These are phyloP conservation scores for Rhegmatorhina hoffmannsi DNA, from an alignment of 2,113 vertebrate species.

Conservation along the genomic window DNA sequence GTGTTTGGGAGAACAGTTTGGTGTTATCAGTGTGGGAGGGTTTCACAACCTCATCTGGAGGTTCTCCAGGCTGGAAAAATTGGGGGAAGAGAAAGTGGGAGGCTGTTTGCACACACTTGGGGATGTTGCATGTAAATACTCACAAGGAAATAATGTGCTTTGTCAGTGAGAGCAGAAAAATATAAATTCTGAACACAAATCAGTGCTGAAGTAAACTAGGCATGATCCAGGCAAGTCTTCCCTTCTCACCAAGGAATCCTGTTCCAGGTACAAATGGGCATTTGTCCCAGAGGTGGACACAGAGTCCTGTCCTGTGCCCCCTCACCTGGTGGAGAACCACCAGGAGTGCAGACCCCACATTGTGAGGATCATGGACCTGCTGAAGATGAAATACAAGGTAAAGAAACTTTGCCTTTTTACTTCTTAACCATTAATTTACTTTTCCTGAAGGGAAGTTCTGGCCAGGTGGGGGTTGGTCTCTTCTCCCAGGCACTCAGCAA, in stretches of 20 bases:
- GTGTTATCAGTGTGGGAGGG: background rate
- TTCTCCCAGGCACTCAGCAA: too few species aligned
- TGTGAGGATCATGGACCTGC: slow-evolving; percentile 83
- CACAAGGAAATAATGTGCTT: background rate
- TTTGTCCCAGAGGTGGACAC: slow-evolving; percentile 96
- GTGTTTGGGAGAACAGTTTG: background rate
- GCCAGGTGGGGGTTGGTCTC: too few species aligned
- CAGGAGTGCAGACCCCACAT: slow-evolving; percentile 89
- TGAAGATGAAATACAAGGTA: slow-evolving; percentile 86
- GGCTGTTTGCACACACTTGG: background rate
- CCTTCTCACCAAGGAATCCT: background rate
- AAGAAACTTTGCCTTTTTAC: background rate
- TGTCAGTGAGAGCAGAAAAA: background rate
- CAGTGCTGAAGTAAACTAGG: background rate
- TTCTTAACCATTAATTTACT: background rate
- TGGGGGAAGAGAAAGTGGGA: background rate
- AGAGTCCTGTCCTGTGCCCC: slow-evolving; percentile 74
- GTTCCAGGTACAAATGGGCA: slow-evolving; percentile 93
- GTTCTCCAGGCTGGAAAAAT: background rate
- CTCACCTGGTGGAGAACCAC: slow-evolving; percentile 79
- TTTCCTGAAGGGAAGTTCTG: background rate
- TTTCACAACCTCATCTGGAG: background rate
- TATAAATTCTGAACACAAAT: background rate
- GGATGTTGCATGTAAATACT: background rate
- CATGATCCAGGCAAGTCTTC: background rate